Evolutionary conservation across 2,888 invertebrate species (phyloP).

Genomic region (Cepaea hortensis): DNA sequence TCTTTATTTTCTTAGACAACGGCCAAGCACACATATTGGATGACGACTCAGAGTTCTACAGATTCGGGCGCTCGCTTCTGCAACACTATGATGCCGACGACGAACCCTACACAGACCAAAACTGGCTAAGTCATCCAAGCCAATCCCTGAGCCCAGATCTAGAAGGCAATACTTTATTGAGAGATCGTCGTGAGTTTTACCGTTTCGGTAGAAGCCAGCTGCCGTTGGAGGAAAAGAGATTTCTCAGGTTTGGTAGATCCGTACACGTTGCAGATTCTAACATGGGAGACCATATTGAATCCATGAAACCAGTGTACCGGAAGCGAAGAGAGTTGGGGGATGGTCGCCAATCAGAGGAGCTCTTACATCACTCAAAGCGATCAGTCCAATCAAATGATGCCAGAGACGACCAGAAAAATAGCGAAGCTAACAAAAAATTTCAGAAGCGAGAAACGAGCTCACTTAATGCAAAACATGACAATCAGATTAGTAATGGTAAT

Average conservation of each 20-base stretch:
- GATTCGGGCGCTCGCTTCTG: slow-evolving; percentile 55
- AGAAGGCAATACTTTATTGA: slow-evolving; percentile 61
- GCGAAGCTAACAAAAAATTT: slow-evolving; percentile 12
- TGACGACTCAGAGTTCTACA: slow-evolving; percentile 55
- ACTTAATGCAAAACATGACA: too few species aligned
- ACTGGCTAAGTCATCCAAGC: not conserved
- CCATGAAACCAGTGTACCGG: slow-evolving; percentile 15
- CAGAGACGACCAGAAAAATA: slow-evolving; percentile 28
- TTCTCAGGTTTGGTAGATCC: slow-evolving; percentile 66
- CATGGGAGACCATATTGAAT: slow-evolving; percentile 46
- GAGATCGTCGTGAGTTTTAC: slow-evolving; percentile 54
- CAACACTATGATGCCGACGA: not conserved
- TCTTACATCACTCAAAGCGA: slow-evolving; percentile 37
- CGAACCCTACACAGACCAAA: not conserved
- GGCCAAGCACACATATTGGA: not conserved
- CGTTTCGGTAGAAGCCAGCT: slow-evolving; percentile 60
- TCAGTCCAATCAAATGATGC: slow-evolving; percentile 39
- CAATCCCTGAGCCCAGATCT: slow-evolving; percentile 4
- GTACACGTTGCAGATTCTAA: slow-evolving; percentile 57
- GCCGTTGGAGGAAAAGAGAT: slow-evolving; percentile 60
- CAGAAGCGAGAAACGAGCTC: not conserved
- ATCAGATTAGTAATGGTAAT: not conserved
- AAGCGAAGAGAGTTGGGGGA: slow-evolving; percentile 28
- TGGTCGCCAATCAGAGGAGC: slow-evolving; percentile 38
- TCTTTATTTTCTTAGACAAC: not conserved